Percentiles rank a stretch among this genome's conserved stretches.
Evolutionary conservation across 2,888 invertebrate genomes (phyloP).

Genomic region (Ophion ventricosus): DNA sequence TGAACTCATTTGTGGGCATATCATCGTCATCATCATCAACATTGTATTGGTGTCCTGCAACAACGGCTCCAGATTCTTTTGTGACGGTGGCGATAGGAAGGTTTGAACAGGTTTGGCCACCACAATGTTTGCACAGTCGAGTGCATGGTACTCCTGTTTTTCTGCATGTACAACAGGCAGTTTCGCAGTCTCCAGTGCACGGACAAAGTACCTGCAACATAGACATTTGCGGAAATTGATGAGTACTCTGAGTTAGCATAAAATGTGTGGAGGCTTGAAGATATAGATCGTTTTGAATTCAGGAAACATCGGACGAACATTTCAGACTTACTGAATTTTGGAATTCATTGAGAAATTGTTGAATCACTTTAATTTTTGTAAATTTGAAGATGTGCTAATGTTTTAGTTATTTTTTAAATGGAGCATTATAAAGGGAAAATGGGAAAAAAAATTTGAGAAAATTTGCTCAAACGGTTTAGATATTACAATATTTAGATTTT

Average conservation of each 20-base stretch:
- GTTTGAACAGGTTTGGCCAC: no score
- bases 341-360: not conserved
- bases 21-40: no score
- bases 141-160: constrained; percentile 8
- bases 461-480: no score
- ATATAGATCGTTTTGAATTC: not conserved
- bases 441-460: not conserved
- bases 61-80: no score
- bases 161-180: not conserved
- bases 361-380: not conserved
- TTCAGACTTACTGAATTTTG: not conserved
- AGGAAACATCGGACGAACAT: not conserved
- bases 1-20: no score
- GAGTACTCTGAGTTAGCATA: no score
- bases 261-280: no score
- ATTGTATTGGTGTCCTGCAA: no score
- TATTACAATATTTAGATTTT: no score
- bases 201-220: constrained; percentile 11
- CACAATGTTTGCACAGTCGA: constrained; percentile 16
- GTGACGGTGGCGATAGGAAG: no score
- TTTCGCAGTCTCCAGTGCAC: constrained; percentile 12
- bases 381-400: not conserved
- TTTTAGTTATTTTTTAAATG: not conserved
- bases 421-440: constrained; percentile 1
- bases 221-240: constrained; percentile 1